Percentiles rank a stretch among this genome's conserved stretches.
phyloP scores from a whole-genome alignment of 1,140 invertebrate species.

The Antheraea pernyi region DNA sequence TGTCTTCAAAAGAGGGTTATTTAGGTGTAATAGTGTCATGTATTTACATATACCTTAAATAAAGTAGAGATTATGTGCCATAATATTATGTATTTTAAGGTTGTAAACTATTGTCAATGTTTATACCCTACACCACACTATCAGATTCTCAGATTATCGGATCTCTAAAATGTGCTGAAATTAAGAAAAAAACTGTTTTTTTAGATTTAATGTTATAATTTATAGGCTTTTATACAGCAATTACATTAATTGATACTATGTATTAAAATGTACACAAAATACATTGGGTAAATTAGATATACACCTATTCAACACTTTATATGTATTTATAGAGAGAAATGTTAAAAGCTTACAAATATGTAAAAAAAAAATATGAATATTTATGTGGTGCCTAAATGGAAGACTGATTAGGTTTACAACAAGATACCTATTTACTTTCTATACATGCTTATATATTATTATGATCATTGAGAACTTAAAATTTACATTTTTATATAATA shows the following conservation, averaged over 20 bases:
- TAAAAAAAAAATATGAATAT: neutral
- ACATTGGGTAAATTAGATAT: neutral
- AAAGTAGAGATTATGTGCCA: neutral
- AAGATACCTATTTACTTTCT: slow-evolving; percentile 14
- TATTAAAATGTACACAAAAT: neutral
- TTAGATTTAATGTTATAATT: neutral
- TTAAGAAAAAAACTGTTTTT: neutral
- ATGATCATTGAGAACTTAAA: neutral
- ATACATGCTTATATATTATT: neutral
- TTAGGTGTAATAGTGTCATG: too few relatives aligned
- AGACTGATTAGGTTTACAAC: slow-evolving; percentile 47
- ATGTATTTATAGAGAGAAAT: neutral
- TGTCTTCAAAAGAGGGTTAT: too few relatives aligned
- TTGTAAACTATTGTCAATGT: neutral
- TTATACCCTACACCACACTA: neutral
- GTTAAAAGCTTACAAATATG: neutral
- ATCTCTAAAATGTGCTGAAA: too few relatives aligned
- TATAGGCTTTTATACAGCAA: neutral
- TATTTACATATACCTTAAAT: neutral
- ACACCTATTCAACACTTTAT: neutral
- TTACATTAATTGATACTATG: neutral
- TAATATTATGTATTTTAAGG: neutral
- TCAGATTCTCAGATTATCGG: too few relatives aligned
- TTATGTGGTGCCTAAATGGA: slow-evolving; percentile 43
- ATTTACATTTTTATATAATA: neutral